These are phyloP conservation scores for Balanococcus diminutus DNA, from an alignment of 2,888 invertebrate species.

Conservation along the genomic window DNA sequence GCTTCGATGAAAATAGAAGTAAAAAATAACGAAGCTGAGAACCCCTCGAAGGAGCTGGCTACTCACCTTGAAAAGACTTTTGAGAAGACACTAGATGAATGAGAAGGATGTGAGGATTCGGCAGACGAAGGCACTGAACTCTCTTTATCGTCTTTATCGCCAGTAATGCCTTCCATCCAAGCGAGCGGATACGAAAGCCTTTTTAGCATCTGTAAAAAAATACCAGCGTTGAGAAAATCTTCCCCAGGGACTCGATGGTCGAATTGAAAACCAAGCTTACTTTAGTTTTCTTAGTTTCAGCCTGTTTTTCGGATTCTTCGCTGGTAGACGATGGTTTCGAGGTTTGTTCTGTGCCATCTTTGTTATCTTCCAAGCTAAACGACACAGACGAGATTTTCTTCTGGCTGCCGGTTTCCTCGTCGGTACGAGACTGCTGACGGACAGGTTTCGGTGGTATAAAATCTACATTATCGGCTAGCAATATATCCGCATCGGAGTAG, in stretches of 20 bases:
- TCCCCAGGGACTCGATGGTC: neutral
- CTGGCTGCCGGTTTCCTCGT: constrained; percentile 63
- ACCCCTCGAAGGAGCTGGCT: neutral
- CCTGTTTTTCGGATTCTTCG: constrained; percentile 57
- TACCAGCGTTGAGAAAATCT: neutral
- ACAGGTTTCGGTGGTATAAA: constrained; percentile 87
- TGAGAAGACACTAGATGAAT: constrained; percentile 80
- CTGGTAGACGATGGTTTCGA: constrained; percentile 26
- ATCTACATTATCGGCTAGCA: constrained; percentile 73
- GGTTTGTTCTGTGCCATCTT: constrained; percentile 59
- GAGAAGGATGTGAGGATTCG: constrained; percentile 67
- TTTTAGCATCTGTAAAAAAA: constrained; percentile 79
- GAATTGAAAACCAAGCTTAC: no score
- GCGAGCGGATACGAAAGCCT: constrained; percentile 87
- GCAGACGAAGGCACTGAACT: constrained; percentile 61
- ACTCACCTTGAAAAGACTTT: constrained; percentile 87
- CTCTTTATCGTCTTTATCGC: constrained; percentile 71
- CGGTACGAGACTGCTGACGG: constrained; percentile 68
- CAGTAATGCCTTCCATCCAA: constrained; percentile 85
- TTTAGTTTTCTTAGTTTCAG: constrained; percentile 60
- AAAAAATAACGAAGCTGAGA: neutral
- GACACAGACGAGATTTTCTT: constrained; percentile 76
- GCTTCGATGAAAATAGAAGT: neutral
- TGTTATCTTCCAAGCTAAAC: constrained; percentile 71
- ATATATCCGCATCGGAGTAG: constrained; percentile 83